Evolutionary conservation across 1,140 invertebrate species (phyloP).

Genomic region (Rhyacophila brunnea): DNA sequence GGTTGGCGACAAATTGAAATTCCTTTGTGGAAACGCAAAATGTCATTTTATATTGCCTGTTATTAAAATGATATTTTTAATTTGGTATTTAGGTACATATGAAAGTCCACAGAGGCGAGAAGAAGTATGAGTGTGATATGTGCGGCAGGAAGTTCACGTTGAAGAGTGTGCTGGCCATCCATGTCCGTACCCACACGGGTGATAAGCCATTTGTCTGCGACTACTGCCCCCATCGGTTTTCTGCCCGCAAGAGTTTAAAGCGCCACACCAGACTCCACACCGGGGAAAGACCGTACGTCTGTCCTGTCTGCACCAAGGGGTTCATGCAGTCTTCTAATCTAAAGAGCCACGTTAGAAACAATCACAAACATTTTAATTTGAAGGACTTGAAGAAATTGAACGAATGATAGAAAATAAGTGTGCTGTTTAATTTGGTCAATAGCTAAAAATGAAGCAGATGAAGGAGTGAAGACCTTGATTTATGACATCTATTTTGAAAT

Average conservation of each 20-base stretch:
- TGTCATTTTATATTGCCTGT: too few species aligned
- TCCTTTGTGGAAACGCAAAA: too few species aligned
- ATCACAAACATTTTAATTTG: constrained; percentile 10
- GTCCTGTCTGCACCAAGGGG: constrained; percentile 50
- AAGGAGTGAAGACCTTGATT: too few species aligned
- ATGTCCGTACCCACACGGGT: constrained; percentile 37
- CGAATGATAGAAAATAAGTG: too few species aligned
- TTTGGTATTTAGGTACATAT: constrained; percentile 16
- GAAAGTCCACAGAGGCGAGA: constrained; percentile 7
- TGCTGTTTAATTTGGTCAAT: too few species aligned
- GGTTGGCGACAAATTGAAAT: too few species aligned
- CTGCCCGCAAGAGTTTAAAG: constrained; percentile 35
- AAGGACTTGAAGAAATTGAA: too few species aligned
- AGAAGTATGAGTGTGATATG: constrained; percentile 11
- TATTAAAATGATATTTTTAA: too few species aligned
- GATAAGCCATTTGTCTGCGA: constrained; percentile 40
- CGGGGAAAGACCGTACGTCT: constrained; percentile 56
- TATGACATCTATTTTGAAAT: too few species aligned
- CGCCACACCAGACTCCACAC: constrained; percentile 46
- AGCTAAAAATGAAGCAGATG: too few species aligned
- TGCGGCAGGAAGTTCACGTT: neutral
- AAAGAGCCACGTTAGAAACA: constrained; percentile 24
- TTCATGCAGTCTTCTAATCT: constrained; percentile 41
- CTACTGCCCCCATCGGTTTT: constrained; percentile 42
- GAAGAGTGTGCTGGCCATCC: neutral